A percentile compares a stretch with the other conserved stretches of the same genome.
Evolutionary conservation across 2,113 vertebrate genomes (phyloP).

Genomic region (Platanista minor): DNA sequence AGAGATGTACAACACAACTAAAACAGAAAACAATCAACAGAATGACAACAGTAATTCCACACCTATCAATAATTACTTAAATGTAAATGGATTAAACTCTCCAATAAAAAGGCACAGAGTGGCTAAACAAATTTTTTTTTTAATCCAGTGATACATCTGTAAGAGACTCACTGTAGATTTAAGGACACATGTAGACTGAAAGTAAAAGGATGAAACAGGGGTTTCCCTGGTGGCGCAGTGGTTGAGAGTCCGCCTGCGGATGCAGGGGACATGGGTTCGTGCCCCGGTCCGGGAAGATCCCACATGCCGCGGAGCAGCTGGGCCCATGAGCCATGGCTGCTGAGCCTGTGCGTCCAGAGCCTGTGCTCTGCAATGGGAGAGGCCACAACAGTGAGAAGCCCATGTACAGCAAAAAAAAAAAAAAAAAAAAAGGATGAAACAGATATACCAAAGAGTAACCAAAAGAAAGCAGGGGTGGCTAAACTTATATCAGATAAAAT

Average conservation of each 20-base stretch:
- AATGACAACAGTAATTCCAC: background rate
- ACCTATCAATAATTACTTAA: background rate
- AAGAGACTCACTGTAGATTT: background rate
- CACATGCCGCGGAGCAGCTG: too few species aligned
- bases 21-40: background rate
- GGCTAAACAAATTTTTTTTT: background rate
- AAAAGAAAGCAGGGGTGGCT: background rate
- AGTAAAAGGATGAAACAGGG: background rate
- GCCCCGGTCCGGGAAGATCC: too few species aligned
- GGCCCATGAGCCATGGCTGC: too few species aligned
- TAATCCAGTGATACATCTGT: background rate
- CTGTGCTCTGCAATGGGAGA: too few species aligned
- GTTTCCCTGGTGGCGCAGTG: too few species aligned
- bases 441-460: background rate
- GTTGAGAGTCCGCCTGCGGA: too few species aligned
- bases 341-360: too few species aligned
- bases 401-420: too few species aligned
- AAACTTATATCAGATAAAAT: background rate
- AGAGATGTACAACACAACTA: background rate
- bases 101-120: background rate
- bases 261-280: too few species aligned
- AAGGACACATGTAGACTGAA: background rate
- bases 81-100: background rate
- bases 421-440: background rate
- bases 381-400: too few species aligned